These are phyloP conservation scores for Oikopleura dioica DNA, from an alignment of 23 tunicate species.

Conservation along the genomic window DNA sequence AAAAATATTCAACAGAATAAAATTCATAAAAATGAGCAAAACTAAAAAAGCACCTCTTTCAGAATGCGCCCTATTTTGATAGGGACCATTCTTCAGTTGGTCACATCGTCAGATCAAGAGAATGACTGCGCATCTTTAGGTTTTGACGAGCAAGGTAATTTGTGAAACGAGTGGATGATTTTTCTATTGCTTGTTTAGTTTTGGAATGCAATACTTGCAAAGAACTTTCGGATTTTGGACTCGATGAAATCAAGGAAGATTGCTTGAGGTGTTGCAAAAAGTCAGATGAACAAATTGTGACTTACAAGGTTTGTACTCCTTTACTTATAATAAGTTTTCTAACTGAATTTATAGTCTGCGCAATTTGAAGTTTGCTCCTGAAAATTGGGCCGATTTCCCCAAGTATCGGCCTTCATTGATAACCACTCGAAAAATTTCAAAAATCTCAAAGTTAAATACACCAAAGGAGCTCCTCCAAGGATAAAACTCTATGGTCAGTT, in stretches of 20 bases:
- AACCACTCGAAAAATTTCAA: neutral
- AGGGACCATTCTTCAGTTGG: neutral
- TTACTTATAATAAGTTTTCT: neutral
- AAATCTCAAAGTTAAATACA: neutral
- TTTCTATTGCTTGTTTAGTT: neutral
- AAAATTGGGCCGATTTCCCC: neutral
- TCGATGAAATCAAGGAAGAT: neutral
- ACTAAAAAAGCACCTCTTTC: neutral
- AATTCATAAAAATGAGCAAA: neutral
- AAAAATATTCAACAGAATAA: neutral
- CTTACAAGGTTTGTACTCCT: neutral
- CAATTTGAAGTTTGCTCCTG: neutral
- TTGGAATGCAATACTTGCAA: neutral
- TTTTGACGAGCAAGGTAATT: neutral
- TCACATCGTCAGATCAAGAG: neutral
- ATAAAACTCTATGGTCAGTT: neutral
- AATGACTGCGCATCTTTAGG: neutral
- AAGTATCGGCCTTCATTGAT: neutral
- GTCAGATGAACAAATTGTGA: neutral
- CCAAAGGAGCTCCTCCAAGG: neutral
- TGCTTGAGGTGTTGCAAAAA: neutral
- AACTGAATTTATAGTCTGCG: neutral
- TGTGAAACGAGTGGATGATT: no score
- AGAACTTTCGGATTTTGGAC: neutral
- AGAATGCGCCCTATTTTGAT: neutral